phyloP scores from a whole-genome alignment of 2,797 vertebrate genomes.

The Pseudocheirus occidentalis region DNA sequence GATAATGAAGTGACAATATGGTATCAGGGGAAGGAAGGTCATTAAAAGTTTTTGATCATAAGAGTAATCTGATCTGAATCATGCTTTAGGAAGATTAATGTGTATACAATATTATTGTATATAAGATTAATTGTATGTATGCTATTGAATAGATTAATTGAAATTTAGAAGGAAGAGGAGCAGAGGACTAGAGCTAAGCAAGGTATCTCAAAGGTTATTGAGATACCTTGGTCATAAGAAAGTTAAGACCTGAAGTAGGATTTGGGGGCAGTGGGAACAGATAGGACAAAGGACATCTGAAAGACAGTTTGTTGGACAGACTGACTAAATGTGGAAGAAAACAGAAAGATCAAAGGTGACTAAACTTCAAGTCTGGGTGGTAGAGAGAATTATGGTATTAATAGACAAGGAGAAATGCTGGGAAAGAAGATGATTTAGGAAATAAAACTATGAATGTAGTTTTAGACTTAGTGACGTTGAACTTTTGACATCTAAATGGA shows the following conservation, averaged over 20 bases:
- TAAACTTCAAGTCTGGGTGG: neutral
- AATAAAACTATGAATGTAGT: neutral
- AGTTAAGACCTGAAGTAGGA: neutral
- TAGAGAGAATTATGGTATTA: neutral
- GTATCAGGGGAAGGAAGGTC: neutral
- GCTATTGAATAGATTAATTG: neutral
- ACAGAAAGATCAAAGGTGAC: neutral
- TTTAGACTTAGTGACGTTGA: neutral
- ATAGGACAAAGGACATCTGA: neutral
- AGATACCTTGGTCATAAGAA: neutral
- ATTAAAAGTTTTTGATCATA: neutral
- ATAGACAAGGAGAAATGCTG: neutral
- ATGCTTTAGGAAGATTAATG: neutral
- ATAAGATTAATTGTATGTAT: neutral
- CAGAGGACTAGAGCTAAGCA: neutral
- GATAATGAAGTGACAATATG: neutral
- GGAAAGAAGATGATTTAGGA: neutral
- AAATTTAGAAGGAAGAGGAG: neutral
- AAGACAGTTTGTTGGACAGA: neutral
- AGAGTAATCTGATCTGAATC: neutral
- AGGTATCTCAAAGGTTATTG: neutral
- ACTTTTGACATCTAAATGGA: neutral
- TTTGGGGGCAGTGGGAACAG: neutral
- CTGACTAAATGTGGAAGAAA: neutral
- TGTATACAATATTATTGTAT: neutral